Evolutionary conservation across 2,888 invertebrate species (phyloP), one percentile per base, ranked within the genome.

Genomic region (Gibbula magus): DNA sequence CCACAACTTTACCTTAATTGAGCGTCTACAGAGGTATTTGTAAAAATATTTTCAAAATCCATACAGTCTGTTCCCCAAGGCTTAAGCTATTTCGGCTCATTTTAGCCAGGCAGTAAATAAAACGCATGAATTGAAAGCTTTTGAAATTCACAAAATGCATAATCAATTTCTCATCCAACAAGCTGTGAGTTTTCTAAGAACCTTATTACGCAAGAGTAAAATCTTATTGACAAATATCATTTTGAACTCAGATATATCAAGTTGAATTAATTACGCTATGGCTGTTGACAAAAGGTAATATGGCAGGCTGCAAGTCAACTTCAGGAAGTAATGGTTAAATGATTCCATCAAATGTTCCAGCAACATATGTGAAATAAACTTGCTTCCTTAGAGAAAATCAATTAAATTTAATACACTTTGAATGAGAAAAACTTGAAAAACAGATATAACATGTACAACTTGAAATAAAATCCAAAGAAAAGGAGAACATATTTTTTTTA

Each of bases 61-160:
- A 70, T 70, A 20, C 13, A 20, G 39, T 70, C 70, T 32, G 70
- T 39, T 70, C 35, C 70, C 70, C 20, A 35, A 70, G 70, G 70
- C 70, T 39, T 70, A 35, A 32, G 20, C 70, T 20, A 32, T 39
- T 35, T 70, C 35, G 70, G 10, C 39, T 70, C 70, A 39, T 32
- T 70, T 70, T 70, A 70, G 29, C 70, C 29, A 32, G 16, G 70
- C 20, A 32, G 70, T 70, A 70, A 70, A 70, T 70, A 70, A 70
- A 20, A 35, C 35, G 20, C 20, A n/a, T 70, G 20, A 70, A 70
- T 70, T 20, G 70, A 35, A 70, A 18, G 70, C 70, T 39, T 35
- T 20, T 70, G 56, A 20, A 20, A 70, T 35, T n/a, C 3, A 35
- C 18, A 39, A 70, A 70, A 35, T 35, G 20, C 20, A 20, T 20